Conservation (phyloP, 2,888 invertebrate species). For the Erannis defoliaria region DNA sequence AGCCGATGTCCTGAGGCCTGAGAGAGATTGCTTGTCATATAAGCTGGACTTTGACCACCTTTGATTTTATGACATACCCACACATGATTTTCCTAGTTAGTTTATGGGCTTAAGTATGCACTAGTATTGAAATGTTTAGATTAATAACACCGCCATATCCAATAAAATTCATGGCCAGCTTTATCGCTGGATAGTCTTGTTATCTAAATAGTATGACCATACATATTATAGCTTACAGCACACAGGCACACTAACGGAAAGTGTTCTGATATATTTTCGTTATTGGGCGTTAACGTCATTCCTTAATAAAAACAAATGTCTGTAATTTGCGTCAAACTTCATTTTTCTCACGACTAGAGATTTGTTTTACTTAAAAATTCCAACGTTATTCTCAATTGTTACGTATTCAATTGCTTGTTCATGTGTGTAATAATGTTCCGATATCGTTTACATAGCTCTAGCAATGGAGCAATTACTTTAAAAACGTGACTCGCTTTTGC, state of each 20-base stretch:
- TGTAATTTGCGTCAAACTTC: neutral
- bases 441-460: neutral
- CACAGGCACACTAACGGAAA: neutral
- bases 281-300: constrained; percentile 8
- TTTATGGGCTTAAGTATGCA: neutral
- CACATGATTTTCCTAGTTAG: too few species aligned
- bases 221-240: constrained; percentile 3
- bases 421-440: neutral
- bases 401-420: neutral
- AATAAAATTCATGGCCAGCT: constrained; percentile 18
- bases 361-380: neutral
- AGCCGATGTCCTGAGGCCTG: too few species aligned
- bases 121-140: neutral
- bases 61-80: too few species aligned
- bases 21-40: too few species aligned
- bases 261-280: constrained; percentile 9
- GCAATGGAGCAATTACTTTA: neutral
- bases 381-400: constrained; percentile 1
- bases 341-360: neutral
- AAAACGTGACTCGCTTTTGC: neutral
- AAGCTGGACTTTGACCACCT: too few species aligned
- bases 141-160: neutral
- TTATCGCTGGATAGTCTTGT: constrained; percentile 25
- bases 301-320: neutral
- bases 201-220: constrained; percentile 25